Conservation (phyloP, 1,140 invertebrate genomes). For the Phocides pigmalion region DNA sequence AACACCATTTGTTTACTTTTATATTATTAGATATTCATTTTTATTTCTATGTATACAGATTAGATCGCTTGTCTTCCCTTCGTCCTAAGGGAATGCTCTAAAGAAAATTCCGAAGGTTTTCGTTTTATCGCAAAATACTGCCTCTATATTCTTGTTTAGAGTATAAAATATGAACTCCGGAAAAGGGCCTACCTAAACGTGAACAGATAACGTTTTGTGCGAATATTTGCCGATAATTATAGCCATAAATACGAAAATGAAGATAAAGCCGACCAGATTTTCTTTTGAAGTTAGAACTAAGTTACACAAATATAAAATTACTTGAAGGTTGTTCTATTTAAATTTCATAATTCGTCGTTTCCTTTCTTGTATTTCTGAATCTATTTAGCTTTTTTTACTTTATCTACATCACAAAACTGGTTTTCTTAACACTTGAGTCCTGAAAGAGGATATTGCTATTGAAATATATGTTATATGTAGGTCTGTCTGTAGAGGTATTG, state of each 20-base stretch:
- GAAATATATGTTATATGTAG: too few species aligned
- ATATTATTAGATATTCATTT: neutral
- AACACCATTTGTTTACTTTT: too few species aligned
- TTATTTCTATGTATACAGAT: neutral
- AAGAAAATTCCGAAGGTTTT: neutral
- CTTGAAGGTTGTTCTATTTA: neutral
- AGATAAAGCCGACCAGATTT: neutral
- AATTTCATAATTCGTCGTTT: too few species aligned
- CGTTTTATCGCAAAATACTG: conserved; percentile 2
- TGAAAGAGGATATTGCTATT: too few species aligned
- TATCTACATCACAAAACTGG: too few species aligned
- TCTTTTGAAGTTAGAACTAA: neutral
- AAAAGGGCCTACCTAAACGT: neutral
- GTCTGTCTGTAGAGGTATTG: too few species aligned
- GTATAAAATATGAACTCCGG: conserved; percentile 8
- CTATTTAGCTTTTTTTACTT: too few species aligned
- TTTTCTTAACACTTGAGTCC: too few species aligned
- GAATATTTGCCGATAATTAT: neutral
- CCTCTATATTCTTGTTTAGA: neutral
- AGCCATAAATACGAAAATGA: conserved; percentile 5
- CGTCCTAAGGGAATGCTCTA: conserved; percentile 1
- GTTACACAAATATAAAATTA: neutral
- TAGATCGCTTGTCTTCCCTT: neutral
- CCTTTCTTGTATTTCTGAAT: too few species aligned
- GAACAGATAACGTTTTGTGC: neutral